Conservation (phyloP, 2,113 vertebrate species). For the Anarhynchus alexandrinus region DNA sequence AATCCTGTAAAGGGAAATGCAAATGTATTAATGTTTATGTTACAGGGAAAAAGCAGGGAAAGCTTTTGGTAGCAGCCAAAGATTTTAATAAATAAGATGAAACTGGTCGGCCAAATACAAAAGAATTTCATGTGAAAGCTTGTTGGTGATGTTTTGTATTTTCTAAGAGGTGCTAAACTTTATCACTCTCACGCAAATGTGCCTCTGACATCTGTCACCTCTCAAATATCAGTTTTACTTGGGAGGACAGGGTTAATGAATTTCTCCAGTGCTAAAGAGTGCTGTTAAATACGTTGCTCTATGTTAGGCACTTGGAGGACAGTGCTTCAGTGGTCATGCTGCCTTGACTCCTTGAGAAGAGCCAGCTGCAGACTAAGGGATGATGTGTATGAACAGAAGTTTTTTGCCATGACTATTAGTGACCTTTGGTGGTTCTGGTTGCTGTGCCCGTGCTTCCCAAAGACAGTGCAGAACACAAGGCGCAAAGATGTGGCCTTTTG, state of each 20-base stretch:
- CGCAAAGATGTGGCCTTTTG: not conserved
- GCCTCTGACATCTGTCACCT: not conserved
- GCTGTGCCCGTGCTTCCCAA: not conserved
- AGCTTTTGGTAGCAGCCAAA: not conserved
- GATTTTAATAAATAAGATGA: not conserved
- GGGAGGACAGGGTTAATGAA: not conserved
- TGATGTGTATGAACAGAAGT: not conserved
- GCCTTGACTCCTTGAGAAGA: not conserved
- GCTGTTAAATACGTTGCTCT: not conserved
- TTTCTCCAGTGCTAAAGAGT: not conserved
- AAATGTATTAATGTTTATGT: not conserved
- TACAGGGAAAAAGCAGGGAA: not conserved
- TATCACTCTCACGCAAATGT: not conserved
- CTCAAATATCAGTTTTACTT: not conserved
- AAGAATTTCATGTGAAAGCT: not conserved
- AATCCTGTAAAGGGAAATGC: not conserved
- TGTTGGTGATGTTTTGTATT: not conserved
- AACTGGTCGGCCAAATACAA: not conserved
- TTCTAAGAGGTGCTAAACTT: not conserved
- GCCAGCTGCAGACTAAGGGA: not conserved
- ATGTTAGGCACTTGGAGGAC: not conserved
- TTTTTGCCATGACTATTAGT: not conserved
- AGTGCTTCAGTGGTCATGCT: not conserved
- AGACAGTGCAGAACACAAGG: not conserved
- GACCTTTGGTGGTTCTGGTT: not conserved